phyloP scores from a whole-genome alignment of 1,140 invertebrate genomes.

The Ostrea edulis region DNA sequence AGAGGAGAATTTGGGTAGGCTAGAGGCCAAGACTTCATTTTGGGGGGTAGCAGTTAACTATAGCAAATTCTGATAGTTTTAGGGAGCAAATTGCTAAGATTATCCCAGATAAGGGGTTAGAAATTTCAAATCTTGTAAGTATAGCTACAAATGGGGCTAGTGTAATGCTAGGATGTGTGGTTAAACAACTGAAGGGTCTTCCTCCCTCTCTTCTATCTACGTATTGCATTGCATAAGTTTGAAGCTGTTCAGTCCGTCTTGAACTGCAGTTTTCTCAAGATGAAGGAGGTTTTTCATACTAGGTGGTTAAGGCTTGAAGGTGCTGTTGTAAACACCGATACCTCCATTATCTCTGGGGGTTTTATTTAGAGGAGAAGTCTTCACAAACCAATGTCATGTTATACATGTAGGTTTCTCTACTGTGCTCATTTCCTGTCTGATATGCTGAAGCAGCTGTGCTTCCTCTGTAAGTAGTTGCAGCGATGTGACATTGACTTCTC shows the following conservation, averaged over 20 bases:
- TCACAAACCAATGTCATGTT: slow-evolving; percentile 2
- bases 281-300: slow-evolving; percentile 52
- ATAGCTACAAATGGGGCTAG: no score
- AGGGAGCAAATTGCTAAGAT: neutral
- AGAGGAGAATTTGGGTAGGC: neutral
- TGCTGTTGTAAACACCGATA: slow-evolving; percentile 39
- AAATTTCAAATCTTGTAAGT: no score
- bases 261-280: neutral
- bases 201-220: slow-evolving; percentile 36
- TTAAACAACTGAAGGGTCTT: neutral
- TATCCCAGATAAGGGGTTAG: neutral
- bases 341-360: slow-evolving; percentile 39
- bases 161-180: no score
- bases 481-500: slow-evolving; percentile 7
- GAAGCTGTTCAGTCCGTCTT: slow-evolving; percentile 19
- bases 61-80: slow-evolving; percentile 45
- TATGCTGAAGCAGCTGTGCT: slow-evolving; percentile 22
- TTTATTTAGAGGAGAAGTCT: slow-evolving; percentile 37
- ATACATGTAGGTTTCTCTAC: slow-evolving; percentile 1
- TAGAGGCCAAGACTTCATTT: slow-evolving; percentile 37
- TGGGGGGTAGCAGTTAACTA: slow-evolving; percentile 11
- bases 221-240: slow-evolving; percentile 44
- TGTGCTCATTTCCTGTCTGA: slow-evolving; percentile 34
- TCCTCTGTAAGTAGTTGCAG: slow-evolving; percentile 24
- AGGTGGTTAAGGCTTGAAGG: slow-evolving; percentile 54